These are phyloP conservation scores for Desmodus rotundus DNA, from an alignment of 2,113 vertebrate genomes.

Conservation along the genomic window DNA sequence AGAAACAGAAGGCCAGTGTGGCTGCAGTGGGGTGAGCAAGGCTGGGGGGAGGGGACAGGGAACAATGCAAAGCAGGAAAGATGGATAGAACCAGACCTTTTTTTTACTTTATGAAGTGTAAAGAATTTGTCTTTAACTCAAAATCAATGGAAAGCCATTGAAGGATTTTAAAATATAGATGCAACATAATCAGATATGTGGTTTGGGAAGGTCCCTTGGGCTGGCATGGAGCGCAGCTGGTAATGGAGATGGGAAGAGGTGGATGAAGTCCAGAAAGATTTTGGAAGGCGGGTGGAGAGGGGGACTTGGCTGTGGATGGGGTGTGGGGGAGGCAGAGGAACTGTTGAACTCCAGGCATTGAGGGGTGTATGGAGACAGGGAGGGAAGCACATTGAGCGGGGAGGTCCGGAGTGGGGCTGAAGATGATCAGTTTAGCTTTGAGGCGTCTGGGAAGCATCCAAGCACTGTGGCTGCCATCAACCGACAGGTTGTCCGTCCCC, in stretches of 20 bases:
- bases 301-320: neutral
- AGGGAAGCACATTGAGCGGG: fast-evolving
- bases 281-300: neutral
- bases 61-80: neutral
- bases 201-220: neutral
- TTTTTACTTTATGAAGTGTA: neutral
- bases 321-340: neutral
- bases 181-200: neutral
- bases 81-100: no score
- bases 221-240: fast-evolving
- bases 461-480: fast-evolving
- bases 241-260: neutral
- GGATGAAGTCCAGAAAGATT: neutral
- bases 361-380: neutral
- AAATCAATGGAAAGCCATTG: neutral
- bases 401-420: neutral
- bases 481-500: neutral
- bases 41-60: no score
- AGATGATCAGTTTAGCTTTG: fast-evolving
- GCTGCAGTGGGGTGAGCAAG: neutral
- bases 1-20: neutral
- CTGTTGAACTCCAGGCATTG: fast-evolving
- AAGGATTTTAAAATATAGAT: neutral
- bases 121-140: neutral
- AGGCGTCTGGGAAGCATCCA: neutral